phyloP scores from a whole-genome alignment of 1,140 invertebrate species.

The Globodera rostochiensis region DNA sequence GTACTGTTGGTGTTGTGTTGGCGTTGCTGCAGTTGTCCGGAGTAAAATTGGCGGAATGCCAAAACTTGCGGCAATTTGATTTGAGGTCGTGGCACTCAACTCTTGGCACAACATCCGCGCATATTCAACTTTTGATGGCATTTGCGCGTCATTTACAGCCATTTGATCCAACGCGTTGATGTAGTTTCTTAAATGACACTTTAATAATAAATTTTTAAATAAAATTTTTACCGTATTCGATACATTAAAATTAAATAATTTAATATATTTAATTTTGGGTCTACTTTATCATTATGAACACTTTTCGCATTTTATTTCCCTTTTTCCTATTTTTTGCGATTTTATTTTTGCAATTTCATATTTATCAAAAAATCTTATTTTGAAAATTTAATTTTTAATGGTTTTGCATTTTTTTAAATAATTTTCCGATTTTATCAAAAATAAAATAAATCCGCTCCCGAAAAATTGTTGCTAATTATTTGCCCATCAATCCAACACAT shows the following conservation, averaged over 20 bases:
- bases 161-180: slow-evolving; percentile 74
- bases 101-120: slow-evolving; percentile 52
- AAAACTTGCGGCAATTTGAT: slow-evolving; percentile 57
- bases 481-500: neutral
- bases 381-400: no score
- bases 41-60: slow-evolving; percentile 41
- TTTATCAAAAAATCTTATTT: no score
- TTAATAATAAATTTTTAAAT: neutral
- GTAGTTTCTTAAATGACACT: slow-evolving; percentile 75
- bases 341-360: no score
- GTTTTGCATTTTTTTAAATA: no score
- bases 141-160: slow-evolving; percentile 63
- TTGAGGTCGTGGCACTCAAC: slow-evolving; percentile 61
- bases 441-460: no score
- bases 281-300: neutral
- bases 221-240: neutral
- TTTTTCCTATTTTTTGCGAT: no score
- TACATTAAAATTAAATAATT: neutral
- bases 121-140: slow-evolving; percentile 51
- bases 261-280: neutral
- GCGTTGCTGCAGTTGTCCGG: neutral
- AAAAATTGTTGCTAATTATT: neutral
- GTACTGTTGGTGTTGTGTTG: neutral
- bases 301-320: neutral
- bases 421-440: no score